Evolutionary conservation across 1,140 invertebrate species (phyloP).

Genomic region (Calliphora vicina): DNA sequence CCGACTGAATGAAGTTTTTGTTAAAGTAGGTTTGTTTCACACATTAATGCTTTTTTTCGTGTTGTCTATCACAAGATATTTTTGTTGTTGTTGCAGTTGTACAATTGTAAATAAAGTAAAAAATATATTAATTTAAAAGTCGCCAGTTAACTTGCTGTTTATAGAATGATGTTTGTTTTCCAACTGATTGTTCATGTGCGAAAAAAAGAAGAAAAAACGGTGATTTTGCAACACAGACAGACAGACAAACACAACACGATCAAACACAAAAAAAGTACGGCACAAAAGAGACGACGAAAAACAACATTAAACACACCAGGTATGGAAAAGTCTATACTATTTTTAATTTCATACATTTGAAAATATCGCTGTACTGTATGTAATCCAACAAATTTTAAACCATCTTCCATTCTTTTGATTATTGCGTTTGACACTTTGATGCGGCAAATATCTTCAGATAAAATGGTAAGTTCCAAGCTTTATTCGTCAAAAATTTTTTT

Average conservation of each 20-base stretch:
- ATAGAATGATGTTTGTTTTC: slow-evolving; percentile 21
- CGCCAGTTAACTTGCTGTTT: neutral
- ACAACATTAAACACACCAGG: neutral
- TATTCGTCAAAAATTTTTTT: too few species aligned
- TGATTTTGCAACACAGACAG: neutral
- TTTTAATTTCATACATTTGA: neutral
- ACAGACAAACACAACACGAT: neutral
- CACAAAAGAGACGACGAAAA: neutral
- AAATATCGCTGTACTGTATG: too few species aligned
- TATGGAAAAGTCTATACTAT: neutral
- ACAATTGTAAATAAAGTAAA: neutral
- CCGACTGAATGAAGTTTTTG: slow-evolving; percentile 17
- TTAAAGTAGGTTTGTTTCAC: neutral
- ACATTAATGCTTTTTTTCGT: neutral
- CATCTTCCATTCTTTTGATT: too few species aligned
- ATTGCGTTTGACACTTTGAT: too few species aligned
- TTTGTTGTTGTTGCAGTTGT: neutral
- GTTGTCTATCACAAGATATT: neutral
- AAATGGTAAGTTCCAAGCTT: too few species aligned
- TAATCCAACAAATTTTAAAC: too few species aligned
- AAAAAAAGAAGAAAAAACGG: neutral
- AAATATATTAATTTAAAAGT: neutral
- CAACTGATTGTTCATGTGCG: slow-evolving; percentile 3
- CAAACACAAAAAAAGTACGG: neutral
- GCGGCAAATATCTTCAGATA: too few species aligned